Base-by-base conservation (phyloP, 2,797 vertebrate species). In the Micromesistius poutassou region DNA sequence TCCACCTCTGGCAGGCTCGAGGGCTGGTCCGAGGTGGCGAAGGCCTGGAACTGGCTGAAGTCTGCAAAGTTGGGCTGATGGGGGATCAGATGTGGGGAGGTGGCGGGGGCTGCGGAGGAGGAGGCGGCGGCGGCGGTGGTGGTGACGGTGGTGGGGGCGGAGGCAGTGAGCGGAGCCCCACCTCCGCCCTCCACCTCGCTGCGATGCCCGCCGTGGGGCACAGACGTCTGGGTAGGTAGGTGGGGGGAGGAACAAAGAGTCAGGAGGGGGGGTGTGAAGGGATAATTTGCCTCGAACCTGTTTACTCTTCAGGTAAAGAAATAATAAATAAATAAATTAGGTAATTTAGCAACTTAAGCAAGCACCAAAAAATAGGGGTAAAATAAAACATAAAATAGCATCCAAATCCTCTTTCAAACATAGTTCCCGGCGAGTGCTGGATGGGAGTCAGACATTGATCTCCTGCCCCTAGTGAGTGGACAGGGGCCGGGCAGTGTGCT, bases 51-150 rank as follows among this genome's bases (percentile, higher is more conserved):
- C 78, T 99, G 98, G 89, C 97, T 99, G 89, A 99, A 99, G 91
- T 99, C 98, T 13, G 98, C 98, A 81, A 99, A 99, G 89, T 99
- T 99, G 88, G 98, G 98, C 93, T 99, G 98, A 77, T 98, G 96
- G 81, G 97, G 97, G 80, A 99, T 97, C 94, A 97, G 98, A 50
- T 98, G 98, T 25, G 98, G 97, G 78, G 97, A 98, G 83, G 97
- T 98, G 93, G 95, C 95, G 74, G 94, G 86, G 30, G 19, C 30
- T 4, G 31, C 30, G 28, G 85, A 94, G 95, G 84, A 0, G 30
- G 3, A 1, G 30, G 70, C 7, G 71, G 33, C 1, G 71, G 33
- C 7, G 19, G 30, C 0, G 70, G 70, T 1, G 14, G 30, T 1
- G 70, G 28, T 13, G 28, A 14, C 25, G 70, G 71, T 8, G 71